A percentile compares a stretch with the other conserved stretches of the same genome.
Evolutionary conservation across 2,888 invertebrate genomes (phyloP).

Genomic region (Odontomyia ornata): DNA sequence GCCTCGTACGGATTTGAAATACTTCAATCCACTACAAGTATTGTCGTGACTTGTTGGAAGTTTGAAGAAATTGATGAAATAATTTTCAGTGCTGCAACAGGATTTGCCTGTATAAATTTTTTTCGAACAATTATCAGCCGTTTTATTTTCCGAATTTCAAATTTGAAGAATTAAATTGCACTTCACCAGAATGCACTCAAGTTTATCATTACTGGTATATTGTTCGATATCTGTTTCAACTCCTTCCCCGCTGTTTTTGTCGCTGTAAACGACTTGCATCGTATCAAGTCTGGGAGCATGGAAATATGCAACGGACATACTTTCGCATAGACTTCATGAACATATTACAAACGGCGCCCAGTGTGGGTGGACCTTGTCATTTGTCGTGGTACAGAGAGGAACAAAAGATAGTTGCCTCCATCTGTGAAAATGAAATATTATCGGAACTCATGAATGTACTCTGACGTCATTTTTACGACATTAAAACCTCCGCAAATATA

Average conservation of each 20-base stretch:
- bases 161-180: no score
- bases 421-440: slow-evolving; percentile 36
- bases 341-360: neutral
- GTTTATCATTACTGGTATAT: no score
- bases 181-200: no score
- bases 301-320: neutral
- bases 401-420: slow-evolving; percentile 23
- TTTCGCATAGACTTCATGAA: neutral
- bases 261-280: neutral
- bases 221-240: no score
- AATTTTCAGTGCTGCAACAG: no score
- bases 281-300: neutral
- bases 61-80: no score
- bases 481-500: slow-evolving; percentile 58
- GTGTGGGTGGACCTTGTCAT: neutral
- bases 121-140: no score
- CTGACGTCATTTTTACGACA: slow-evolving; percentile 64
- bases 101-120: no score
- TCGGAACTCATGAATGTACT: slow-evolving; percentile 43
- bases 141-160: no score
- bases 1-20: no score
- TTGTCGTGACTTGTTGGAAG: no score
- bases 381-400: neutral
- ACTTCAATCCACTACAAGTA: no score
- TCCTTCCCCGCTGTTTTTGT: neutral